Conservation (phyloP, 2,888 invertebrate genomes). For the Cactoblastis cactorum region DNA sequence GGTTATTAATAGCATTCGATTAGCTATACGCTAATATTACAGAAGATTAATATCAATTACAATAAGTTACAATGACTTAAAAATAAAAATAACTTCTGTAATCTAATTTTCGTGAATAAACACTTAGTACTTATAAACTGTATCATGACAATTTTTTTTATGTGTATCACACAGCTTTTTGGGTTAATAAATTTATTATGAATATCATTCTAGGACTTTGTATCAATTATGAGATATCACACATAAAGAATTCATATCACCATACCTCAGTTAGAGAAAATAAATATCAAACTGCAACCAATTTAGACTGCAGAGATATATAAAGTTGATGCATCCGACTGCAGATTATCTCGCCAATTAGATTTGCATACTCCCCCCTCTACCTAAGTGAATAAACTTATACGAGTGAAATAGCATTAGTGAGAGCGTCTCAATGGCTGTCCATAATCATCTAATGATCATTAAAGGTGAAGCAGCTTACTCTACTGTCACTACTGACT, state of each 20-base stretch:
- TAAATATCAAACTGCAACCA: background rate
- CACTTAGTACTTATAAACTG: no score
- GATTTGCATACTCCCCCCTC: slow-evolving; percentile 1
- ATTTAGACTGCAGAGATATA: background rate
- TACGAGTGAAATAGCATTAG: background rate
- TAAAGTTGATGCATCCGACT: background rate
- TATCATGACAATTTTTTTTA: no score
- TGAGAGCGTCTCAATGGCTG: background rate
- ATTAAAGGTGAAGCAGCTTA: no score
- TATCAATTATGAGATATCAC: background rate
- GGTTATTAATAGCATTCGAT: background rate
- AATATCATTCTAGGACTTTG: no score
- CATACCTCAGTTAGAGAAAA: background rate
- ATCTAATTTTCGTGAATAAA: no score
- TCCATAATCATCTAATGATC: background rate
- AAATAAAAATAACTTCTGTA: no score
- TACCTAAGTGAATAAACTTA: slow-evolving; percentile 4
- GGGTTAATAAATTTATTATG: no score
- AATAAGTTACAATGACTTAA: no score
- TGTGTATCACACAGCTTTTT: no score
- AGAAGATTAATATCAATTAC: no score
- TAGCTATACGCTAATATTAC: no score
- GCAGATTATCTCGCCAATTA: slow-evolving; percentile 1
- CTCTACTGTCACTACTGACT: no score
- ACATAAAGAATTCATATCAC: background rate